Conservation (phyloP, 2,113 vertebrate species). For the Agapornis roseicollis region DNA sequence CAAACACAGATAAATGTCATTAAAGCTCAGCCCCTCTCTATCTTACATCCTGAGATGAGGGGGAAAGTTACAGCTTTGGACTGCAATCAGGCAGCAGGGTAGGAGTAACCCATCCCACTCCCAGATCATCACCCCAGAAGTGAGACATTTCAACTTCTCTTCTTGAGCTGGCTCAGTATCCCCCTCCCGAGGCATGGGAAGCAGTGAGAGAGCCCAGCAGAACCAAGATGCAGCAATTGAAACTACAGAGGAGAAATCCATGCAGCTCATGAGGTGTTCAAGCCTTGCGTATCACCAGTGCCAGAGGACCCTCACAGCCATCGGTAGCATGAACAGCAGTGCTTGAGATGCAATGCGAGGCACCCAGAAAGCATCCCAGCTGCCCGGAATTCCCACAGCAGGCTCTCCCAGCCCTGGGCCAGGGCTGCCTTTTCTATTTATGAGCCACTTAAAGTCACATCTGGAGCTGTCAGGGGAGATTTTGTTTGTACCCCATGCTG, state of each 20-base stretch:
- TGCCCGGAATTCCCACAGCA: accelerated
- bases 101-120: background rate
- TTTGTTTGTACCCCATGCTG: accelerated
- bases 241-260: background rate
- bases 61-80: background rate
- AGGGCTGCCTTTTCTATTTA: background rate
- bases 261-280: background rate
- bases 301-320: background rate
- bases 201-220: accelerated
- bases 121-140: background rate
- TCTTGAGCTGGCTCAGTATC: background rate
- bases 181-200: background rate
- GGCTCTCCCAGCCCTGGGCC: background rate
- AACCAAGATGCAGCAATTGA: background rate
- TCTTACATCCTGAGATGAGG: background rate
- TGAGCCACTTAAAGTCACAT: background rate
- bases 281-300: accelerated
- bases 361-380: background rate
- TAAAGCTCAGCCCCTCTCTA: background rate
- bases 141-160: background rate
- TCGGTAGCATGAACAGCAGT: accelerated
- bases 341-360: background rate
- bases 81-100: background rate
- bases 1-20: background rate
- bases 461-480: background rate